These are phyloP conservation scores for Noctua janthina DNA, from an alignment of 2,888 invertebrate genomes.

Conservation along the genomic window DNA sequence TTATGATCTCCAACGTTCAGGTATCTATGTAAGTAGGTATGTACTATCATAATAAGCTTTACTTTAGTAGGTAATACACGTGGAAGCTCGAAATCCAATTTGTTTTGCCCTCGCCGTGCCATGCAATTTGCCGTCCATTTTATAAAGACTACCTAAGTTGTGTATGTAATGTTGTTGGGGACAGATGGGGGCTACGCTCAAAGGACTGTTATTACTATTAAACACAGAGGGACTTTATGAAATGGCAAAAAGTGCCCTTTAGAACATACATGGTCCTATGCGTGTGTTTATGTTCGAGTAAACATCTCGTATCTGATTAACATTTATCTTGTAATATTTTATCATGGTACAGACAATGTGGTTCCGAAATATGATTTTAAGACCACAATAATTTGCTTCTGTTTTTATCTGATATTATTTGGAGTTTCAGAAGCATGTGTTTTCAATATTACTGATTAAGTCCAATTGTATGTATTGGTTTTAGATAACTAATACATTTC, in stretches of 20 bases:
- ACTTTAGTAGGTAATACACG: not conserved
- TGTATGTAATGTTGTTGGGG: too few relatives aligned
- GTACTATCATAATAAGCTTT: too few relatives aligned
- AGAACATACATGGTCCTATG: too few relatives aligned
- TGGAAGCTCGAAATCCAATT: not conserved
- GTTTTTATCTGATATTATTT: not conserved
- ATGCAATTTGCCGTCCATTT: not conserved
- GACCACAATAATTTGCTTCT: not conserved
- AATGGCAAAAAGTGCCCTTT: not conserved
- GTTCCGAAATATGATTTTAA: not conserved
- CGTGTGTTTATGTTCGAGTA: not conserved
- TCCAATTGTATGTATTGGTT: not conserved
- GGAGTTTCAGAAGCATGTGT: not conserved
- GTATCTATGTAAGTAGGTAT: too few relatives aligned
- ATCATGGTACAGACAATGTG: not conserved
- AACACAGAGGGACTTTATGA: not conserved
- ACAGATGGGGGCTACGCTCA: too few relatives aligned
- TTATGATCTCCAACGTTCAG: not conserved
- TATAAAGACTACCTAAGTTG: too few relatives aligned
- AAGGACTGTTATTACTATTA: not conserved
- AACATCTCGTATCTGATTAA: not conserved
- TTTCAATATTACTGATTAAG: too few relatives aligned
- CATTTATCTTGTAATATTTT: too few relatives aligned
- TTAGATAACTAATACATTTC: not conserved
- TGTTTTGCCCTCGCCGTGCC: not conserved